These are phyloP conservation scores for Cyanoramphus novaezelandiae DNA, from an alignment of 2,113 vertebrate species.

Conservation along the genomic window DNA sequence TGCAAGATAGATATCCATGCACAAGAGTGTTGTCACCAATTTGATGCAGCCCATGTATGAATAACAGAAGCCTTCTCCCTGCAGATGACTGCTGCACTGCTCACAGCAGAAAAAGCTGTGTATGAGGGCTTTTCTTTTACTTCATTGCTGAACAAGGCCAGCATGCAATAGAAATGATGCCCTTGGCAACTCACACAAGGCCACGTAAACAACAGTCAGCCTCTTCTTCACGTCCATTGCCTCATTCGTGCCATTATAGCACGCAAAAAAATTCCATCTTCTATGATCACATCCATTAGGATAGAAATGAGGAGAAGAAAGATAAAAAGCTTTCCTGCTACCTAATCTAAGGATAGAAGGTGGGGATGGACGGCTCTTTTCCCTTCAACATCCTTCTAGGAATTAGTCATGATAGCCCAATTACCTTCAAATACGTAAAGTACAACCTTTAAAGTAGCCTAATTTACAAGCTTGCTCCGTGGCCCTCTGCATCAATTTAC, in stretches of 20 bases:
- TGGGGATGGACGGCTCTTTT: background rate
- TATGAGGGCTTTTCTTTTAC: background rate
- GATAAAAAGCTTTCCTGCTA: background rate
- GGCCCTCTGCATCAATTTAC: background rate
- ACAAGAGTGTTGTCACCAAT: background rate
- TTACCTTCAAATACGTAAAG: slow-evolving; percentile 26
- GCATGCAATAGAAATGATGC: background rate
- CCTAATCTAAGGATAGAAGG: background rate
- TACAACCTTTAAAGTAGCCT: background rate
- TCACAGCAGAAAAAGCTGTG: background rate
- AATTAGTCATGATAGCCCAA: background rate
- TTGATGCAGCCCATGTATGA: background rate
- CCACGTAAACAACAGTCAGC: background rate
- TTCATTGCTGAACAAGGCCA: background rate
- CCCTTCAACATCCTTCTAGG: background rate
- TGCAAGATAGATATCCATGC: background rate
- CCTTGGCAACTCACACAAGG: background rate
- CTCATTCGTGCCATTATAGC: background rate
- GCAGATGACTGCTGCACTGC: background rate
- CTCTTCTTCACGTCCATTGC: background rate
- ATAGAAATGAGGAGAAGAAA: background rate
- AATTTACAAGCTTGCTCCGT: background rate
- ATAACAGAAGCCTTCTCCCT: background rate
- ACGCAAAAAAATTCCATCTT: background rate
- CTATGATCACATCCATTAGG: background rate